Evolutionary conservation across 2,797 vertebrate species (phyloP), one percentile per base, ranked within the genome.

Genomic region (Spheniscus humboldti): DNA sequence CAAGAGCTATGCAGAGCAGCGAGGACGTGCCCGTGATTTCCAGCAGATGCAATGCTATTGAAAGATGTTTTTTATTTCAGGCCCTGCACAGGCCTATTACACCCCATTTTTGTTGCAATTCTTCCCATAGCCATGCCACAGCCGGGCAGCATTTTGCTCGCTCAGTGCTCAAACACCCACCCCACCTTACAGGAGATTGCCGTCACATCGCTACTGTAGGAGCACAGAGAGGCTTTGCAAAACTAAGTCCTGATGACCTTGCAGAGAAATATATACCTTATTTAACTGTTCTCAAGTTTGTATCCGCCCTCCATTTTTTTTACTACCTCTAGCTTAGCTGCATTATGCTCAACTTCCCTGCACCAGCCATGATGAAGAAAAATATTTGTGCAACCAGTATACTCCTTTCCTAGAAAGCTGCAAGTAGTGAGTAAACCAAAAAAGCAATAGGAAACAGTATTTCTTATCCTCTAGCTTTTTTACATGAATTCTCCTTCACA

Each of bases 401-500:
- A 18, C 10, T 57, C 37, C 53, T 82, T 88, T 84, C 59, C 59
- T 75, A 45, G 71, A 64, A 80, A 82, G 53, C 9, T 64, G 23
- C 5, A 76, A 37, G 24, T 17, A 90, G 16, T 60, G 11, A 57
- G 4, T 48, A 91, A 92, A 60, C 7, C 0, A 91, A 53, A 91
- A 52, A 74, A 59, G 12, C 4, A 80, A 43, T 27, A 59, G 13
- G 5, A 81, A 86, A 24, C 18, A 35, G 3, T 2, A 47, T 76
- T 73, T 72, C 30, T 62, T 56, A 35, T 41, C 8, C 6, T 73
- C n/a, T 56, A 35, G 24, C 1, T 64, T 92, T 73, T 79, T 92
- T 45, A 48, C 66, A 88, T 80, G 18, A 93, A 75, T 94, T 62
- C 50, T 94, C 47, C 74, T 28, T 85, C 88, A 64, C 22, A 86